Evolutionary conservation across 2,888 invertebrate species (phyloP).

Genomic region (Sabatieria punctata): DNA sequence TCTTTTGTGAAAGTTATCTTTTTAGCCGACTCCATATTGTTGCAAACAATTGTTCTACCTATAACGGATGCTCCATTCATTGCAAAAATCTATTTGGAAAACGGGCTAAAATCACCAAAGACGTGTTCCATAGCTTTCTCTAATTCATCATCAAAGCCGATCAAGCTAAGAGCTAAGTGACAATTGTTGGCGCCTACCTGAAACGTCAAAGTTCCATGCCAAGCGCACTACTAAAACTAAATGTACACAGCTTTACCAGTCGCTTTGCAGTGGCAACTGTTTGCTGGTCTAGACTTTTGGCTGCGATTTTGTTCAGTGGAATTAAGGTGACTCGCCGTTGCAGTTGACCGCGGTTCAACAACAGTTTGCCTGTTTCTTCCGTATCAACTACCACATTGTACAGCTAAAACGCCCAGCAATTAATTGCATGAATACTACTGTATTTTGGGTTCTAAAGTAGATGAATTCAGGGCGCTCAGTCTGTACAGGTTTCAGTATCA

Average conservation of each 20-base stretch:
- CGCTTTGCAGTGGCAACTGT: conserved; percentile 50
- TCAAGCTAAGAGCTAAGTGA: conserved; percentile 56
- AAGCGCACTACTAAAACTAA: neutral
- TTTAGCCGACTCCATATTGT: conserved; percentile 58
- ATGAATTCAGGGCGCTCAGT: no score
- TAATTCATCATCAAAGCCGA: conserved; percentile 49
- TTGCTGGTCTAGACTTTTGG: conserved; percentile 44
- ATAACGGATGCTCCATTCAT: no score
- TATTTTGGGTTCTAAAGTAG: no score
- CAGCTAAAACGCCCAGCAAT: conserved; percentile 54
- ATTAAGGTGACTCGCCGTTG: conserved; percentile 65
- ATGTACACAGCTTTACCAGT: conserved; percentile 40
- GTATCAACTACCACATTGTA: conserved; percentile 78
- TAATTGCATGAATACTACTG: no score
- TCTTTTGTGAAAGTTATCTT: conserved; percentile 54
- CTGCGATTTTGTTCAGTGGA: conserved; percentile 69
- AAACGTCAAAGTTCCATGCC: conserved; percentile 1
- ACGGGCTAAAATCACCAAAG: conserved; percentile 66
- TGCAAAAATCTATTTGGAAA: no score
- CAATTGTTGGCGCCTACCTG: conserved; percentile 64
- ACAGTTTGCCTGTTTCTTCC: conserved; percentile 60
- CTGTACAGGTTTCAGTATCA: no score
- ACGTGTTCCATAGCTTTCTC: conserved; percentile 66
- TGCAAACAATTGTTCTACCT: conserved; percentile 70
- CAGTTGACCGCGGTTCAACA: conserved; percentile 63